These are phyloP conservation scores for Anseranas semipalmata DNA, from an alignment of 2,113 vertebrate genomes.

Conservation along the genomic window DNA sequence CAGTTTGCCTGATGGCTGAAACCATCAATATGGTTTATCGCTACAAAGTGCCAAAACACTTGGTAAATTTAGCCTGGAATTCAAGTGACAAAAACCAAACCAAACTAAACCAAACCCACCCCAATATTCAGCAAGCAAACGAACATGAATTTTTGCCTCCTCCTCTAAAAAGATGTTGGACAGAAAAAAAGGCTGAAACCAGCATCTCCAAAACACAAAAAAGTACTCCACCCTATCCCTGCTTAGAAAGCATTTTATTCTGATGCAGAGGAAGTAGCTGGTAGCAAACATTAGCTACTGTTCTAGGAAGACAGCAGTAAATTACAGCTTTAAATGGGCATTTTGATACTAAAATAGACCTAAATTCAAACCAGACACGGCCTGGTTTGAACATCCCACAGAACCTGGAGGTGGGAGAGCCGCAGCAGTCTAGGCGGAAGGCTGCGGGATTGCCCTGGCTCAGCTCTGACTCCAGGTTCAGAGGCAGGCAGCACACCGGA, in stretches of 20 bases:
- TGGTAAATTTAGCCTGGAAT: neutral
- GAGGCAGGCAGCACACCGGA: neutral
- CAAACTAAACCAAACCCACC: neutral
- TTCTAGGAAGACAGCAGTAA: slow-evolving; percentile 32
- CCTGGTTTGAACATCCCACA: slow-evolving; percentile 3
- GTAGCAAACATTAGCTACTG: neutral
- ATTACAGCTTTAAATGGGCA: slow-evolving; percentile 36
- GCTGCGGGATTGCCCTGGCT: neutral
- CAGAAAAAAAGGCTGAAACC: neutral
- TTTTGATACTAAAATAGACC: slow-evolving; percentile 12
- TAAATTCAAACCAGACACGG: slow-evolving; percentile 31
- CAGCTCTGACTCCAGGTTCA: neutral
- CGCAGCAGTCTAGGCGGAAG: neutral
- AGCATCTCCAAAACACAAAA: neutral
- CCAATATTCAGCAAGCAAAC: neutral
- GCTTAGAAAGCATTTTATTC: neutral
- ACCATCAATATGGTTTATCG: neutral
- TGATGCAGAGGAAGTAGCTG: slow-evolving; percentile 25
- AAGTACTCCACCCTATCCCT: neutral
- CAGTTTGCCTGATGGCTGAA: neutral
- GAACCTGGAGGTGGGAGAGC: slow-evolving; percentile 25
- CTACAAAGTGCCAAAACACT: neutral
- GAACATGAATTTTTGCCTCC: neutral
- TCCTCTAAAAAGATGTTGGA: neutral
- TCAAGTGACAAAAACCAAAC: neutral